Evolutionary conservation across 2,888 invertebrate species (phyloP).

Genomic region (Perizoma flavofasciatum): DNA sequence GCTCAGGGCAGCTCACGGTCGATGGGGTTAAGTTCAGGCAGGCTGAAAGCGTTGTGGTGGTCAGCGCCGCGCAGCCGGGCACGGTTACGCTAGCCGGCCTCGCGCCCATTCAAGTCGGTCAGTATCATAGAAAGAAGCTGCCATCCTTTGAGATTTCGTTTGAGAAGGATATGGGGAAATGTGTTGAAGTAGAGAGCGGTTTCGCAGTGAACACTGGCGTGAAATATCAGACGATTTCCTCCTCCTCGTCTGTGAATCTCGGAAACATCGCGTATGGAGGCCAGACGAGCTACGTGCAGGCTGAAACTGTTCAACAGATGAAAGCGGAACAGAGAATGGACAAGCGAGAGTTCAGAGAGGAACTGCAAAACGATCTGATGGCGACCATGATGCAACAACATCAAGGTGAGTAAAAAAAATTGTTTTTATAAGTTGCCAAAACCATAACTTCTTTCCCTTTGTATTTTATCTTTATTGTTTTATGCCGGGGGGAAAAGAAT

Average conservation of each 20-base stretch:
- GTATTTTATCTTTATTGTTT: not conserved
- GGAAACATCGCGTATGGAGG: conserved; percentile 76
- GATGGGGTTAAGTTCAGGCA: conserved; percentile 86
- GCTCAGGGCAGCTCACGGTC: conserved; percentile 52
- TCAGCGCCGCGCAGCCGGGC: conserved; percentile 80
- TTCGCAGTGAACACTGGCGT: conserved; percentile 74
- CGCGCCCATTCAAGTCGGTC: conserved; percentile 75
- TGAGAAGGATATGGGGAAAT: conserved; percentile 21
- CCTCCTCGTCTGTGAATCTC: conserved; percentile 72
- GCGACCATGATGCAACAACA: conserved; percentile 80
- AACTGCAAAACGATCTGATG: conserved; percentile 83
- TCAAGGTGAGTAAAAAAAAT: conserved; percentile 49
- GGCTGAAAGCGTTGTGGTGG: conserved; percentile 79
- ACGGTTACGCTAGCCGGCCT: conserved; percentile 67
- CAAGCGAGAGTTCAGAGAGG: conserved; percentile 76
- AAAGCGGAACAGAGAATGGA: conserved; percentile 65
- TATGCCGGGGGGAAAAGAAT: not conserved
- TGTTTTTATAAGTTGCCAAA: conserved; percentile 4
- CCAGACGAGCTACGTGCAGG: conserved; percentile 65
- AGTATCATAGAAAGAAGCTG: conserved; percentile 30
- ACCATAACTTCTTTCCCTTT: conserved; percentile 5
- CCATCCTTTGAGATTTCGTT: conserved; percentile 26
- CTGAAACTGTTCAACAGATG: conserved; percentile 60
- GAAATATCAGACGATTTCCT: conserved; percentile 79
- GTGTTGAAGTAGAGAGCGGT: conserved; percentile 14